Conservation (phyloP, 1,140 invertebrate species). For the Coboldia fuscipes region DNA sequence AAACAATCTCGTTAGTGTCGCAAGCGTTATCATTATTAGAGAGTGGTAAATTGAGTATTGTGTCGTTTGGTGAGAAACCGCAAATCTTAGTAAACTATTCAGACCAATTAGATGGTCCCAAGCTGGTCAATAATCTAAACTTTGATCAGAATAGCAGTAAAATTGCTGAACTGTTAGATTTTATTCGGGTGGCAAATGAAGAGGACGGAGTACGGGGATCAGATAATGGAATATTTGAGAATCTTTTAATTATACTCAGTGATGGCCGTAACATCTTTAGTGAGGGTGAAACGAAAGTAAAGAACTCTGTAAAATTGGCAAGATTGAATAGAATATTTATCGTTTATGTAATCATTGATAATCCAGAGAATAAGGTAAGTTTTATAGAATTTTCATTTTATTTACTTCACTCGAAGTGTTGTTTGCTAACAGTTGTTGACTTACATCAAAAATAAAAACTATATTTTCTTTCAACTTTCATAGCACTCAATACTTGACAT, state of each 20-base stretch:
- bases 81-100: constrained; percentile 66
- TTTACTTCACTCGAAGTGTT: background rate
- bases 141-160: constrained; percentile 66
- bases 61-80: constrained; percentile 81
- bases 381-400: constrained; percentile 2
- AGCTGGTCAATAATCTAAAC: constrained; percentile 50
- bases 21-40: constrained; percentile 78
- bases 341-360: constrained; percentile 91
- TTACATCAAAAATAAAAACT: constrained; percentile 2
- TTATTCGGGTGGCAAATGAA: constrained; percentile 46
- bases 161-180: constrained; percentile 59
- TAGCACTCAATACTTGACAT: constrained; percentile 86
- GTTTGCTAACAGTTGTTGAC: constrained; percentile 1
- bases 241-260: constrained; percentile 79
- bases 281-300: constrained; percentile 63
- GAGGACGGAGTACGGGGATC: constrained; percentile 25
- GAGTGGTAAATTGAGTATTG: constrained; percentile 73
- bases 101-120: constrained; percentile 69
- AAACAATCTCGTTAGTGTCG: constrained; percentile 81
- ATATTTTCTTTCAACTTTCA: constrained; percentile 14
- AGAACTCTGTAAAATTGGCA: constrained; percentile 56
- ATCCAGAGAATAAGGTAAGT: constrained; percentile 66
- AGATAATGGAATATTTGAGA: constrained; percentile 46
- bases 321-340: constrained; percentile 68
- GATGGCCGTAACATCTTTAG: constrained; percentile 85